Evolutionary conservation across 2,797 vertebrate species (phyloP).

Genomic region (Enteromius thamalakanensis): DNA sequence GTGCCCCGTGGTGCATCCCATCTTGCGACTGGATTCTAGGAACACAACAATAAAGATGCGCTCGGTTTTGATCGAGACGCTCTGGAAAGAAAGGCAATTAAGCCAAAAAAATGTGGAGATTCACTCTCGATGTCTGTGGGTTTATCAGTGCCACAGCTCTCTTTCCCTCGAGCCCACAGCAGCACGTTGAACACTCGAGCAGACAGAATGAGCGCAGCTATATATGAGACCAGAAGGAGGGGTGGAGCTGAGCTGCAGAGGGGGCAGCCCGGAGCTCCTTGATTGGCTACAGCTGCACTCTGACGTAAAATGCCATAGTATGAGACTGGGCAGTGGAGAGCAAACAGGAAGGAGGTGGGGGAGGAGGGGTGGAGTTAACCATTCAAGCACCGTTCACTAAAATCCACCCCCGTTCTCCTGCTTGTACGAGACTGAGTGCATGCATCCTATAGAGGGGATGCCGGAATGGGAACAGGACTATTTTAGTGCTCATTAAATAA

Average conservation of each 20-base stretch:
- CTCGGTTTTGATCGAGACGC: conserved; percentile 30
- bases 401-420: conserved; percentile 59
- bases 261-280: conserved; percentile 57
- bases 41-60: background rate
- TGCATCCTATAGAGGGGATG: background rate
- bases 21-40: conserved; percentile 66
- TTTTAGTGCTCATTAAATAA: conserved; percentile 26
- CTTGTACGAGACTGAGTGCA: conserved; percentile 40
- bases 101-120: conserved; percentile 57
- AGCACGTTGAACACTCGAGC: conserved; percentile 77
- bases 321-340: conserved; percentile 66
- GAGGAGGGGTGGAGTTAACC: conserved; percentile 67
- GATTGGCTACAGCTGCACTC: conserved; percentile 68
- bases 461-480: background rate
- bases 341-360: conserved; percentile 71
- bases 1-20: conserved; percentile 86
- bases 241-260: conserved; percentile 68
- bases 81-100: background rate
- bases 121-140: conserved; percentile 70
- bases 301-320: conserved; percentile 72
- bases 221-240: conserved; percentile 67
- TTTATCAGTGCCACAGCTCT: conserved; percentile 64
- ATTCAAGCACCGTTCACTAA: conserved; percentile 63
- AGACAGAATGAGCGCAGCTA: conserved; percentile 66
- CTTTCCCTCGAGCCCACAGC: conserved; percentile 69